Conservation (phyloP, 2,797 vertebrate genomes). For the Crenichthys baileyi region DNA sequence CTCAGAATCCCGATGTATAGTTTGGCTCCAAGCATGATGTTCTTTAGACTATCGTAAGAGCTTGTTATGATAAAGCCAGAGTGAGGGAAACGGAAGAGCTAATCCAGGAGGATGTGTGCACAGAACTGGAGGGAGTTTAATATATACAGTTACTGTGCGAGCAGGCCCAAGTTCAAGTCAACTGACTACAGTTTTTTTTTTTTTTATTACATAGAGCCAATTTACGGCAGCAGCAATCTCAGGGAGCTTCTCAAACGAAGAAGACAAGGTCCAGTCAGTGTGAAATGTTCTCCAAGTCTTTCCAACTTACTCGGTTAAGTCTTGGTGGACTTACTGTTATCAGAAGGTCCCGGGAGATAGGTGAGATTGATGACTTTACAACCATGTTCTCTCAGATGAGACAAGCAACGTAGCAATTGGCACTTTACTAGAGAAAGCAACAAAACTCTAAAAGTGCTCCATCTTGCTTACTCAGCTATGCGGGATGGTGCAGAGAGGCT, state of each 20-base stretch:
- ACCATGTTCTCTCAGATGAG: background rate
- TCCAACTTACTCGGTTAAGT: background rate
- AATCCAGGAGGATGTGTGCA: conserved; percentile 4
- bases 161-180: conserved; percentile 2
- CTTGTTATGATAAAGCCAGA: background rate
- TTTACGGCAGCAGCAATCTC: background rate
- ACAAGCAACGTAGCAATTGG: background rate
- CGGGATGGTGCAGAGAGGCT: background rate
- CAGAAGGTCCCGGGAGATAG: background rate
- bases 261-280: background rate
- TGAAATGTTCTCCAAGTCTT: background rate
- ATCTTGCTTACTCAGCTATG: background rate
- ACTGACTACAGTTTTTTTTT: background rate
- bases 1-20: background rate
- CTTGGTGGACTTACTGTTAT: background rate
- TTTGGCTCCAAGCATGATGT: background rate
- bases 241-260: background rate
- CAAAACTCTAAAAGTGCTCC: background rate
- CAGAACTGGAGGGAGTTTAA: background rate
- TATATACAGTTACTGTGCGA: background rate
- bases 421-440: background rate
- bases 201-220: background rate
- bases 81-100: background rate
- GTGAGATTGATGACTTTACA: background rate
- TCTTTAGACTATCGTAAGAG: background rate